These are phyloP conservation scores for Sinotaia quadrata DNA, from an alignment of 2,888 invertebrate species.

Conservation along the genomic window DNA sequence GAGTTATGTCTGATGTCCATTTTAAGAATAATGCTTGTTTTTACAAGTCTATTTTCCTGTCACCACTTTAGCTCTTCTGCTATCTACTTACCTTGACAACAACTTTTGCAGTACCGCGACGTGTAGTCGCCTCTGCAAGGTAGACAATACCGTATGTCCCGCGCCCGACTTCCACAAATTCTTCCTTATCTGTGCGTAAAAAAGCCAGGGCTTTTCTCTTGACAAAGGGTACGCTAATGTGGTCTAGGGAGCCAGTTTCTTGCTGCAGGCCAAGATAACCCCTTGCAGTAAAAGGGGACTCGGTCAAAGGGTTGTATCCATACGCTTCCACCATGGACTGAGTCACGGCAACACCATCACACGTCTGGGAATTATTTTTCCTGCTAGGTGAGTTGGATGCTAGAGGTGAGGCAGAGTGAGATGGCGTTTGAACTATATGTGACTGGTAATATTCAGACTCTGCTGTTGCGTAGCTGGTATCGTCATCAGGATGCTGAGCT, in stretches of 20 bases:
- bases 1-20: too few species aligned
- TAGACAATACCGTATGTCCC: slow-evolving; percentile 42
- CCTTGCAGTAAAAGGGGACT: slow-evolving; percentile 19
- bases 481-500: too few species aligned
- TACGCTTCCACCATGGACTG: slow-evolving; percentile 27
- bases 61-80: too few species aligned
- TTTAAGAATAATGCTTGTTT: too few species aligned
- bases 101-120: slow-evolving; percentile 19
- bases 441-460: too few species aligned
- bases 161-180: slow-evolving; percentile 37
- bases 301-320: slow-evolving; percentile 24
- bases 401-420: too few species aligned
- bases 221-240: slow-evolving; percentile 34
- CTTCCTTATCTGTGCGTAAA: slow-evolving; percentile 33
- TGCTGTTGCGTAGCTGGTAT: too few species aligned
- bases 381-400: too few species aligned
- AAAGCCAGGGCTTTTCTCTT: slow-evolving; percentile 35
- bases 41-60: too few species aligned
- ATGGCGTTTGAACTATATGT: too few species aligned
- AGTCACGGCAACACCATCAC: not conserved
- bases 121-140: slow-evolving; percentile 28
- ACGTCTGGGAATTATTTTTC: not conserved
- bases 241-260: slow-evolving; percentile 31
- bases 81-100: slow-evolving; percentile 20
- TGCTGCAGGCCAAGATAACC: slow-evolving; percentile 14